Evolutionary conservation across 2,797 vertebrate genomes (phyloP).

Genomic region (Acanthis flammea): DNA sequence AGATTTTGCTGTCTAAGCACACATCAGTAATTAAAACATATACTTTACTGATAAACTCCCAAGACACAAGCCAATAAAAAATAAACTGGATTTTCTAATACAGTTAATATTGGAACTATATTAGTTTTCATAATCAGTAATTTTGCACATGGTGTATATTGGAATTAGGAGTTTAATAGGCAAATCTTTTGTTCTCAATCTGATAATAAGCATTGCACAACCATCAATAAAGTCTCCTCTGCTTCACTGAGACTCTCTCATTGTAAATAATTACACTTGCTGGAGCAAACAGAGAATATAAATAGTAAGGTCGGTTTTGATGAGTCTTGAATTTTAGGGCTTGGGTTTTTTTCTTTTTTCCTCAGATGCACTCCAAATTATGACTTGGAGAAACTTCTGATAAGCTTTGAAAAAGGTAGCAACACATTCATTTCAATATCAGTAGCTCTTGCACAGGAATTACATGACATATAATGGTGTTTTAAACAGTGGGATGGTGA

Average conservation of each 20-base stretch:
- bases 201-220: neutral
- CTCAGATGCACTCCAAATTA: neutral
- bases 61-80: neutral
- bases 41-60: neutral
- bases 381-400: neutral
- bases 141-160: neutral
- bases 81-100: neutral
- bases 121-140: neutral
- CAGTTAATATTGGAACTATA: neutral
- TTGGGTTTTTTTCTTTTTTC: neutral
- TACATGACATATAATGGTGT: neutral
- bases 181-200: neutral
- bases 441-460: slow-evolving; percentile 14
- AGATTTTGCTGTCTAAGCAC: neutral
- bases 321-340: neutral
- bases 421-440: slow-evolving; percentile 4
- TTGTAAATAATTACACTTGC: neutral
- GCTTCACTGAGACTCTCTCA: neutral
- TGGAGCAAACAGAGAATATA: neutral
- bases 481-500: neutral
- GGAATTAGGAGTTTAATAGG: neutral
- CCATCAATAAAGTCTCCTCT: neutral
- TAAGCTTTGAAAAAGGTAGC: slow-evolving; percentile 15
- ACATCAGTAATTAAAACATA: neutral
- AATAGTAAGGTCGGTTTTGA: neutral